phyloP scores from a whole-genome alignment of 2,888 invertebrate species.

The Chorisops tibialis region DNA sequence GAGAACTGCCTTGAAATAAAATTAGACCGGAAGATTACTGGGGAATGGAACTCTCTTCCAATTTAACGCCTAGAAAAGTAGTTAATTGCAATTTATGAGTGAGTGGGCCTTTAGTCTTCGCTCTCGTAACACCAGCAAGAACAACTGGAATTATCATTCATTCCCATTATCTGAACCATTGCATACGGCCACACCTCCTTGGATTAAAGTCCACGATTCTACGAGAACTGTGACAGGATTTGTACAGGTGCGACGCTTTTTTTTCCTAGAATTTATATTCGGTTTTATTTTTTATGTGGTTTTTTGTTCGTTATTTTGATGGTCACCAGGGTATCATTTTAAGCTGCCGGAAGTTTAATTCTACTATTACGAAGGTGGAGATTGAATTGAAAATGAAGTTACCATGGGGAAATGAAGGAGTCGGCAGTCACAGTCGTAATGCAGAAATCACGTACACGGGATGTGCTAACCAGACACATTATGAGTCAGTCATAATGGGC shows the following conservation, averaged over 20 bases:
- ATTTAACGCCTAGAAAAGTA: not conserved
- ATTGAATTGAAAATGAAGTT: slow-evolving; percentile 3
- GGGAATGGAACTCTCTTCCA: not conserved
- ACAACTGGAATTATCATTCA: slow-evolving; percentile 19
- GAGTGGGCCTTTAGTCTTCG: slow-evolving; percentile 2
- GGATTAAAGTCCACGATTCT: not conserved
- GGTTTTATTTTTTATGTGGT: not conserved
- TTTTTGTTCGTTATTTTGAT: slow-evolving; percentile 1
- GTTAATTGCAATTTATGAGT: slow-evolving; percentile 22
- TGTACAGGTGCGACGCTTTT: slow-evolving; percentile 1
- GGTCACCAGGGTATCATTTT: slow-evolving; percentile 13
- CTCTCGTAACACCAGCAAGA: not conserved
- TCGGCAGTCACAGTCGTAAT: too few species aligned
- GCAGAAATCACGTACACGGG: too few species aligned
- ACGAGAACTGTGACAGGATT: not conserved
- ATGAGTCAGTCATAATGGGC: too few species aligned
- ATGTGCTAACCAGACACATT: too few species aligned
- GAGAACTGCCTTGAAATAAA: slow-evolving; percentile 1
- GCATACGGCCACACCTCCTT: not conserved
- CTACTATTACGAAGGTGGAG: slow-evolving; percentile 3
- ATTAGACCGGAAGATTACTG: slow-evolving; percentile 13
- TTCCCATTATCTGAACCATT: slow-evolving; percentile 13
- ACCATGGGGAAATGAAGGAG: not conserved
- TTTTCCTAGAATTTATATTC: not conserved
- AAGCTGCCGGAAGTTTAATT: not conserved